Evolutionary conservation across 2,888 invertebrate genomes (phyloP).

Genomic region (Sphaeridia pumilis): DNA sequence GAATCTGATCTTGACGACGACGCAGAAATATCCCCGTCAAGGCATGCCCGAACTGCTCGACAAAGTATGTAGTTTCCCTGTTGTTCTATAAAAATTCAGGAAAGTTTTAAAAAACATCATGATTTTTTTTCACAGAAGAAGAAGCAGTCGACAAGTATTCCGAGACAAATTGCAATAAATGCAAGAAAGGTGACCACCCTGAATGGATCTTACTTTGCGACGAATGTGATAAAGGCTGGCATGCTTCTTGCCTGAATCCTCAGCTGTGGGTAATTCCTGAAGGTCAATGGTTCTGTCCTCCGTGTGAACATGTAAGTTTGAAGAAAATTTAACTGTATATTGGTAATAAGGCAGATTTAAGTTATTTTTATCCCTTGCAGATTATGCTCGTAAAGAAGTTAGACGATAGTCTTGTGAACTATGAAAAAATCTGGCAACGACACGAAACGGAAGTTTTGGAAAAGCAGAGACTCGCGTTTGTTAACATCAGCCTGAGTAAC

Average conservation of each 20-base stretch:
- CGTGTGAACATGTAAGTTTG: constrained; percentile 87
- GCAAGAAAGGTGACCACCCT: constrained; percentile 82
- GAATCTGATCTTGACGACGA: constrained; percentile 71
- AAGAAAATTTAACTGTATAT: neutral
- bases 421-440: constrained; percentile 58
- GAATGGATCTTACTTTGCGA: constrained; percentile 97
- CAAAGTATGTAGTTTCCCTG: constrained; percentile 47
- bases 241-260: constrained; percentile 88
- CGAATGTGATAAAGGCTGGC: constrained; percentile 88
- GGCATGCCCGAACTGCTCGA: constrained; percentile 71
- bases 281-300: constrained; percentile 97
- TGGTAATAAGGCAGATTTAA: constrained; percentile 2
- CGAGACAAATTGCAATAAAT: constrained; percentile 76
- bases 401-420: constrained; percentile 59
- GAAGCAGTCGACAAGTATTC: constrained; percentile 41
- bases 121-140: constrained; percentile 35
- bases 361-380: constrained; percentile 40
- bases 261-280: constrained; percentile 87
- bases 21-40: constrained; percentile 56
- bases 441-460: constrained; percentile 54
- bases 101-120: constrained; percentile 1
- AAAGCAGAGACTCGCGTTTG: constrained; percentile 59
- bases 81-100: neutral
- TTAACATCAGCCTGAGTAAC: constrained; percentile 62
- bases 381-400: constrained; percentile 57